These are phyloP conservation scores for Chymomyza procnemis DNA, from an alignment of 2,888 invertebrate genomes.

Conservation along the genomic window DNA sequence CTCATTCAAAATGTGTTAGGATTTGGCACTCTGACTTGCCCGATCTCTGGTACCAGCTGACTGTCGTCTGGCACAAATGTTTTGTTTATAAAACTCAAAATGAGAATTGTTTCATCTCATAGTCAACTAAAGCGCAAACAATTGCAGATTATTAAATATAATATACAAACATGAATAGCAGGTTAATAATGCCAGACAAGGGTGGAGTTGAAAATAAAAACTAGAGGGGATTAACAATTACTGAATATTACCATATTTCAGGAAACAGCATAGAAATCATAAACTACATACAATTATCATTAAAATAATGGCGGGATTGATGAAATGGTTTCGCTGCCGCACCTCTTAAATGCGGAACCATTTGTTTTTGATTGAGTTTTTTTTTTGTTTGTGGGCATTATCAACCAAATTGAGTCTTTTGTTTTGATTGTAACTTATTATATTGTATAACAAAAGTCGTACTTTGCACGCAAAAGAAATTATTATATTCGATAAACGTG, in stretches of 20 bases:
- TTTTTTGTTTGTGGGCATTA: background rate
- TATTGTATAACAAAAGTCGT: slow-evolving; percentile 27
- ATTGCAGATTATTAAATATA: background rate
- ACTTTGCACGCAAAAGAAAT: background rate
- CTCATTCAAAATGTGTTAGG: slow-evolving; percentile 6
- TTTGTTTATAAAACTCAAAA: background rate
- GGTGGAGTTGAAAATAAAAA: too few species aligned
- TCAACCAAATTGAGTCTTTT: slow-evolving; percentile 18
- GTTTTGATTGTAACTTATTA: slow-evolving; percentile 13
- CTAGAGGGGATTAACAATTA: too few species aligned
- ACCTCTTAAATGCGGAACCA: background rate
- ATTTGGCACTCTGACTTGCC: background rate
- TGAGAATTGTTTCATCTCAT: background rate
- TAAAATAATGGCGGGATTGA: background rate
- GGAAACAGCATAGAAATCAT: background rate
- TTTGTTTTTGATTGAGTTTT: background rate
- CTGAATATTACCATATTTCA: background rate
- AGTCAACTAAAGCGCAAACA: background rate
- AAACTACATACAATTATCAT: background rate
- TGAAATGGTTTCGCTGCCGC: background rate
- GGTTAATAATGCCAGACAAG: background rate
- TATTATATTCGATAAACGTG: background rate
- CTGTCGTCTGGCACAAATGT: background rate
- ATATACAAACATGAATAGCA: background rate
- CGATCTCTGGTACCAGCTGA: background rate